Conservation (phyloP, 2,113 vertebrate species). For the Melozone crissalis region DNA sequence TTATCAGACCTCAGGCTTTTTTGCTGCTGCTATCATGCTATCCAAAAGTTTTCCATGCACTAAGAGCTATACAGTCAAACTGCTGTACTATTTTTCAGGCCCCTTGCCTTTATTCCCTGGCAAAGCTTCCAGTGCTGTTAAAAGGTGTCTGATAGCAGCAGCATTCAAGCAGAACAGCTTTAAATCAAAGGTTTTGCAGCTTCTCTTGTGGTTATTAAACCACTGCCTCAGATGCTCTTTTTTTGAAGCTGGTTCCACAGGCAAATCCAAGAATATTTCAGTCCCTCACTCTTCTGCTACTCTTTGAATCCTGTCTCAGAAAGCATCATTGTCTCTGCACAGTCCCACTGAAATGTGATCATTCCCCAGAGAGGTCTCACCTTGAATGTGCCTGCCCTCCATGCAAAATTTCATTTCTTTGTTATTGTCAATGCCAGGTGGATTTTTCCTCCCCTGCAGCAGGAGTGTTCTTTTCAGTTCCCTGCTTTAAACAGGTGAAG, state of each 20-base stretch:
- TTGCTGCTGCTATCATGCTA: neutral
- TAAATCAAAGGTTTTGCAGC: neutral
- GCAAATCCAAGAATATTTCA: neutral
- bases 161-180: neutral
- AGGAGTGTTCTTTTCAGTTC: neutral
- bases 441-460: neutral
- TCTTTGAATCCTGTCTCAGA: neutral
- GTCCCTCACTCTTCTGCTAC: neutral
- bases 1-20: neutral
- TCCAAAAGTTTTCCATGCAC: neutral
- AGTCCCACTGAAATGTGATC: neutral
- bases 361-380: neutral
- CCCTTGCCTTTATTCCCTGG: neutral
- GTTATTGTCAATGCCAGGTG: neutral
- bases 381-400: rapidly evolving
- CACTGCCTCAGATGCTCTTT: neutral
- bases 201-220: neutral
- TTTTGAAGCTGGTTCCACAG: neutral
- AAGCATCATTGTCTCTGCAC: neutral
- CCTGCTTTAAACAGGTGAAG: neutral
- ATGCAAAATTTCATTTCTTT: neutral
- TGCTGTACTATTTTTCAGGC: neutral
- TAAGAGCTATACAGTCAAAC: neutral
- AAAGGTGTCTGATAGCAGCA: neutral
- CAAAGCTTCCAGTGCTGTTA: neutral